phyloP scores from a whole-genome alignment of 1,140 invertebrate genomes.

The Wiebesia pumilae region DNA sequence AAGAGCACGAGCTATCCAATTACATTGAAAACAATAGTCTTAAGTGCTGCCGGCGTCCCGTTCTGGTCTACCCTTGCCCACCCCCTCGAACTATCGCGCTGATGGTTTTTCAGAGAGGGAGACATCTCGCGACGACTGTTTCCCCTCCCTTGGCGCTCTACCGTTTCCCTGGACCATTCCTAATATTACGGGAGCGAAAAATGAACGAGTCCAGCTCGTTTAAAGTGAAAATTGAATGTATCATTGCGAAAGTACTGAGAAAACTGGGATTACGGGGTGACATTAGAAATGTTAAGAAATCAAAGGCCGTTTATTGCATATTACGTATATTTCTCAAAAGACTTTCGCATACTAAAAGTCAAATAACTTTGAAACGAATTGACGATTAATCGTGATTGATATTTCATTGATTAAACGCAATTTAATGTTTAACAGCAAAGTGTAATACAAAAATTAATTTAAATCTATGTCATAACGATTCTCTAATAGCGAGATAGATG shows the following conservation, averaged over 20 bases:
- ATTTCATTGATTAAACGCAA: no score
- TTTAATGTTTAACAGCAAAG: no score
- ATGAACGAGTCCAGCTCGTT: not conserved
- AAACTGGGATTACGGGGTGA: not conserved
- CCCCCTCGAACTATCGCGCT: slow-evolving; percentile 35
- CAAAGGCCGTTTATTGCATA: not conserved
- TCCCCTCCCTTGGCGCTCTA: no score
- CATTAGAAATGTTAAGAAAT: not conserved
- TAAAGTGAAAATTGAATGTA: not conserved
- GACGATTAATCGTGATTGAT: no score
- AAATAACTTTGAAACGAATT: no score
- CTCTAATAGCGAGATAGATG: no score
- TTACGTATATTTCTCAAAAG: not conserved
- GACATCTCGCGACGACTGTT: slow-evolving; percentile 27
- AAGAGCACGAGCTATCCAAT: slow-evolving; percentile 75
- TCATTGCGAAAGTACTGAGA: not conserved
- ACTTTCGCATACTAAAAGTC: no score
- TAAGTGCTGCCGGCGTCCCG: slow-evolving; percentile 73
- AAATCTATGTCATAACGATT: no score
- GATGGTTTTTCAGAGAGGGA: slow-evolving; percentile 34
- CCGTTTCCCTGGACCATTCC: not conserved
- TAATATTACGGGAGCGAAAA: slow-evolving; percentile 12
- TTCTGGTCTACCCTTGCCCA: slow-evolving; percentile 52
- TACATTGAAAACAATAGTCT: slow-evolving; percentile 77
- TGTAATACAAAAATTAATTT: no score